phyloP scores from a whole-genome alignment of 2,113 vertebrate genomes.

The Ivindomyrus marchei region DNA sequence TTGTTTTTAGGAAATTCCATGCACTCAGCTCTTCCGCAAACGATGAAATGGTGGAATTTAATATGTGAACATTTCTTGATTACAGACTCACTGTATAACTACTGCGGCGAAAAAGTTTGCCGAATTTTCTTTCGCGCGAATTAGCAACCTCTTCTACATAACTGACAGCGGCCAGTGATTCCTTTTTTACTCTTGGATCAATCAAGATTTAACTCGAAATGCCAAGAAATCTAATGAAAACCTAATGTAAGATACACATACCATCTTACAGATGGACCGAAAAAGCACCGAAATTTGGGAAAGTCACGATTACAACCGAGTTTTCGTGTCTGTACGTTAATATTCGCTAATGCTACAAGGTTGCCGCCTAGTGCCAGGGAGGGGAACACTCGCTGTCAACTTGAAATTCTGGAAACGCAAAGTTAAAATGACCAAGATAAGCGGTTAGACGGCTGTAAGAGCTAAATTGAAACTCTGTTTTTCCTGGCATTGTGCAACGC shows the following conservation, averaged over 20 bases:
- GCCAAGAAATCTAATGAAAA: background rate
- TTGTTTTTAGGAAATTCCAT: background rate
- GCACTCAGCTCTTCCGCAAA: background rate
- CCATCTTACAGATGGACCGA: slow-evolving; percentile 59
- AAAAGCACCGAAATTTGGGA: slow-evolving; percentile 51
- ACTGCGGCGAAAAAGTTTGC: background rate
- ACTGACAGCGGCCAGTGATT: fast-evolving
- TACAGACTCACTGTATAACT: background rate
- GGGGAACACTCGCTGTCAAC: slow-evolving; percentile 26
- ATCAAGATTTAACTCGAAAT: slow-evolving; percentile 30
- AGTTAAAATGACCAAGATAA: background rate
- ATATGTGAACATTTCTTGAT: background rate
- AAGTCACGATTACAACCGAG: slow-evolving; percentile 49
- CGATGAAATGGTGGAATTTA: background rate
- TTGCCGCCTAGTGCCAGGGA: slow-evolving; percentile 48
- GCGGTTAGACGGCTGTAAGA: background rate
- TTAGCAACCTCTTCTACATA: background rate
- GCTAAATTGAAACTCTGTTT: background rate
- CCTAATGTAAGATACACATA: slow-evolving; percentile 41
- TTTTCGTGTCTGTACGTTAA: too few species aligned
- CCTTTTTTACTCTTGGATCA: slow-evolving; percentile 35
- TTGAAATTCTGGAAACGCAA: slow-evolving; percentile 13
- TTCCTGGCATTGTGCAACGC: background rate
- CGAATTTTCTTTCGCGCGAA: background rate
- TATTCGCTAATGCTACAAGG: slow-evolving; percentile 37